phyloP scores from a whole-genome alignment of 2,113 vertebrate species.

The Serinus canaria region DNA sequence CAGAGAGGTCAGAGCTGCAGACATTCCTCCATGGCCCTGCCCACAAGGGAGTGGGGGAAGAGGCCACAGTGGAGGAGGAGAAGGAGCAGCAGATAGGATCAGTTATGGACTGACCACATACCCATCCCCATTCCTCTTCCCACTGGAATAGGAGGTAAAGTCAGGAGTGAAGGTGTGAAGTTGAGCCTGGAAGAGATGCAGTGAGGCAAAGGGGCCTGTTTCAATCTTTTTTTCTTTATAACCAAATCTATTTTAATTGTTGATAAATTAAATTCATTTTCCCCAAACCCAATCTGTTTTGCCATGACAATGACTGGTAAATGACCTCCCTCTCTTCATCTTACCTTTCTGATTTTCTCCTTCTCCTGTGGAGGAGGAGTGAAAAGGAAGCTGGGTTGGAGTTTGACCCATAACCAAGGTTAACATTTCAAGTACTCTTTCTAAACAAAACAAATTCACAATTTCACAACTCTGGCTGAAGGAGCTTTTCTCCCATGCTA shows the following conservation, averaged over 20 bases:
- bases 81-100: neutral
- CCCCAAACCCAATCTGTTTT: neutral
- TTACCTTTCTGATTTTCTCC: neutral
- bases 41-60: neutral
- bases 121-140: neutral
- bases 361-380: rapidly evolving
- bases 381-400: neutral
- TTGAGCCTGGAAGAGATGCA: rapidly evolving
- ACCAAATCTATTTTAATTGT: neutral
- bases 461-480: neutral
- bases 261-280: neutral
- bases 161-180: neutral
- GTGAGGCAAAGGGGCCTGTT: neutral
- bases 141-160: neutral
- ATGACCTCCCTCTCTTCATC: neutral
- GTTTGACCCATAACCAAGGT: neutral
- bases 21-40: rapidly evolving
- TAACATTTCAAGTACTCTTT: neutral
- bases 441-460: neutral
- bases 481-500: neutral
- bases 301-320: neutral
- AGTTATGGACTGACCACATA: neutral
- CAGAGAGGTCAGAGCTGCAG: neutral
- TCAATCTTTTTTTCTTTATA: neutral
- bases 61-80: neutral